A percentile compares a stretch with the other conserved stretches of the same genome.
Conservation (phyloP, 2,113 vertebrate species). For the Odobenus rosmarus region DNA sequence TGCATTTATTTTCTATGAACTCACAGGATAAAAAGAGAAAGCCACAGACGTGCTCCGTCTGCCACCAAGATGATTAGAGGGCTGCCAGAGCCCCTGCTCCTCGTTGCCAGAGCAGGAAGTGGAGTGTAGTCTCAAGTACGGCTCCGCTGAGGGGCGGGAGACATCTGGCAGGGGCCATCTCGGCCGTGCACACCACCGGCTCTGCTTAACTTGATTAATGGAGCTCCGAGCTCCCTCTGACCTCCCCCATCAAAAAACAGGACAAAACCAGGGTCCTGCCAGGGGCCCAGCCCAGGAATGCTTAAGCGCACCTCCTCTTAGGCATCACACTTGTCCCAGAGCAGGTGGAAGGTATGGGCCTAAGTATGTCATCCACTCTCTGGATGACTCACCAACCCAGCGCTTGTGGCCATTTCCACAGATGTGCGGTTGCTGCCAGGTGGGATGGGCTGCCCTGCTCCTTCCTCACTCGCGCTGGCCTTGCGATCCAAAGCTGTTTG, state of each 20-base stretch:
- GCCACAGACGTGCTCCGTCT: slow-evolving; percentile 13
- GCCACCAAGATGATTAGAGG: slow-evolving; percentile 27
- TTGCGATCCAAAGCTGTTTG: neutral
- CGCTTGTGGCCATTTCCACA: neutral
- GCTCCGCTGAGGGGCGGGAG: neutral
- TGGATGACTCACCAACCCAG: neutral
- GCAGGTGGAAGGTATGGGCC: neutral
- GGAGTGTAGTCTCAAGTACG: neutral
- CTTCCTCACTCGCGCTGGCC: neutral
- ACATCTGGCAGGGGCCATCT: neutral
- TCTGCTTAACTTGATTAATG: slow-evolving; percentile 29
- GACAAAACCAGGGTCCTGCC: neutral
- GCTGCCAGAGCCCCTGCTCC: slow-evolving; percentile 38
- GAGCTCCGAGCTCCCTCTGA: neutral
- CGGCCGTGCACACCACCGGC: neutral
- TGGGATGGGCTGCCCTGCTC: neutral
- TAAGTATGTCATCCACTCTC: neutral
- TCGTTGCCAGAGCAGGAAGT: neutral
- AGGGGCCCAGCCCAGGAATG: neutral
- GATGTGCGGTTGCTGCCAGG: neutral
- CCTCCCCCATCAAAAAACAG: neutral
- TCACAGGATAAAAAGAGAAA: slow-evolving; percentile 47
- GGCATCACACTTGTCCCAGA: neutral
- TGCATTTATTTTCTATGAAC: slow-evolving; percentile 43
- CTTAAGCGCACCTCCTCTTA: neutral